Base-by-base conservation (phyloP, 92 coral and sea anemone species). In the Montipora capitata region DNA sequence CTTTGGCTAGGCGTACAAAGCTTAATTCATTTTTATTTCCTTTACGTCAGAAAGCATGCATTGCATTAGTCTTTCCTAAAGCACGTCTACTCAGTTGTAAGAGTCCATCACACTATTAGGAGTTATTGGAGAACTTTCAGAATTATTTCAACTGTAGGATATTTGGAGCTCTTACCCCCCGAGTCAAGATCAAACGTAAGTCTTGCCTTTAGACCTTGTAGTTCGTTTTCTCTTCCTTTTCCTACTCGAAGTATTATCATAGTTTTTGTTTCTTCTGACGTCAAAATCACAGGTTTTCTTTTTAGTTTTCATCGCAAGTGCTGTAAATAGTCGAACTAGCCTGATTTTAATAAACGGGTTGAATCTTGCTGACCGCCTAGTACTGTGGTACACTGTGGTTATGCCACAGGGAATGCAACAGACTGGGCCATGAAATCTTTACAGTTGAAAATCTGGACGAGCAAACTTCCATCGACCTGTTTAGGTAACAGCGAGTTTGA, bases 381-480 rank as follows among this genome's bases (percentile, higher is more conserved):
- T n/a, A n/a, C n/a, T 20, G 74, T 69, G 13, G 51, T 67, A 27
- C 45, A 67, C 72, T 67, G 72, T 67, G 72, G 72, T 45, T 45
- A n/a, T n/a, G n/a, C n/a, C n/a, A n/a, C n/a, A n/a, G n/a, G n/a
- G n/a, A n/a, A n/a, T n/a, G n/a, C n/a, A n/a, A n/a, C n/a, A n/a
- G n/a, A n/a, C n/a, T n/a, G n/a, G n/a, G n/a, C n/a, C n/a, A n/a
- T n/a, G n/a, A n/a, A n/a, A n/a, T n/a, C n/a, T n/a, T n/a, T n/a
- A n/a, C n/a, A n/a, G n/a, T 89, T 15, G 79, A 89, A 74, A 76
- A 45, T 57, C 48, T 89, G 61, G 88, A 89, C 35, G 84, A 83
- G 15, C 89, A 89, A 76, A 67, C 43, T 44, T 83, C 85, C 79
- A 89, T 89, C 66, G 93, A 82, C 57, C 67, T 88, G 71, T 89